These are phyloP conservation scores for Magallana nippona DNA, from an alignment of 2,888 invertebrate species.

Conservation along the genomic window DNA sequence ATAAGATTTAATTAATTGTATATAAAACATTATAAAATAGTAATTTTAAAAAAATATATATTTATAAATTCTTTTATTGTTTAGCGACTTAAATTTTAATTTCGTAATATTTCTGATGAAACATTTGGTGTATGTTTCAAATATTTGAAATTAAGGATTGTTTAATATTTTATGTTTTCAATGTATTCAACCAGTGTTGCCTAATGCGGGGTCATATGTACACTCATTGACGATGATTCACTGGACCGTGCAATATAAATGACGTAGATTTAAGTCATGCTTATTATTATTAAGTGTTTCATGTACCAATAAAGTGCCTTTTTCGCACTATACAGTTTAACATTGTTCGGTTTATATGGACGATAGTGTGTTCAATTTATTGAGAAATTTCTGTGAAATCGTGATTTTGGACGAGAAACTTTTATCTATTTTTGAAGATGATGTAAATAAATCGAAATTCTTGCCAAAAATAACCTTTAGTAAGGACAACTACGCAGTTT, in stretches of 20 bases:
- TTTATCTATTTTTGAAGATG: neutral
- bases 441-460: slow-evolving; percentile 3
- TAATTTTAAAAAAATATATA: too few species aligned
- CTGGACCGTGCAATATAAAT: neutral
- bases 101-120: too few species aligned
- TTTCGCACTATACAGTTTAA: too few species aligned
- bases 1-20: neutral
- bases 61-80: too few species aligned
- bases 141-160: too few species aligned
- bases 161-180: too few species aligned
- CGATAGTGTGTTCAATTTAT: neutral
- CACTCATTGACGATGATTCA: neutral
- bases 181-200: too few species aligned
- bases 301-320: neutral
- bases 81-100: too few species aligned
- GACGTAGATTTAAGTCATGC: slow-evolving; percentile 10
- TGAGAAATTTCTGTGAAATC: neutral
- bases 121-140: too few species aligned
- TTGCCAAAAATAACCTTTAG: slow-evolving; percentile 29
- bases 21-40: too few species aligned
- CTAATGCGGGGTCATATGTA: neutral
- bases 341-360: neutral
- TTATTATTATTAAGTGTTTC: neutral
- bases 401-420: neutral
- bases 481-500: slow-evolving; percentile 25